Base-by-base conservation (phyloP, 2,113 vertebrate genomes). In the Syrmaticus mikado region DNA sequence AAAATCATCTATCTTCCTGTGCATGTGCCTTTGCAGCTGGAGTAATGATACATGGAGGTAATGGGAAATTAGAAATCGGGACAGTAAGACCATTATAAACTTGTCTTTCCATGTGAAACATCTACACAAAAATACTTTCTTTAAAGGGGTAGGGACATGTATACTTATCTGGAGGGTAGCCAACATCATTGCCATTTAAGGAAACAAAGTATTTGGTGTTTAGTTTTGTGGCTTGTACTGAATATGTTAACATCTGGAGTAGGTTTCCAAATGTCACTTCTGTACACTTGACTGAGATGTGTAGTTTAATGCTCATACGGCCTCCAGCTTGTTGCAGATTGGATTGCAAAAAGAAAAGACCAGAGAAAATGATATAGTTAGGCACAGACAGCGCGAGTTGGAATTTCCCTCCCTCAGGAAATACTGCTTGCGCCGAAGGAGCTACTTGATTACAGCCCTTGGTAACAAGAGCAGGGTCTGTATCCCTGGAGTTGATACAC, bases 321-420 rank as follows among this genome's bases (percentile, higher is more conserved):
- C 91, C 67, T 89, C 74, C 64, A 90, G 87, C 94, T 81, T 90
- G 48, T 73, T 88, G 50, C 58, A 70, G 66, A 88, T 89, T 70
- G 45, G 60, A 87, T 46, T 67, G 75, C 57, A 87, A 67, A 78
- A 73, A 48, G 24, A 57, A 94, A 93, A 91, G 76, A 80, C 52
- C 77, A 67, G 68, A 32, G 65, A 82, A 57, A 40, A 66, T 84
- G 80, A 93, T 58, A 65, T 3, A 72, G 24, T 95, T 75, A 45
- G 92, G 74, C 61, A 65, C 13, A 50, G 70, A 55, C 65, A 87
- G 60, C 65, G 45, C 10, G 53, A 70, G 65, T 36, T 41, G 58
- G 70, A 73, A 61, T 84, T 90, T 76, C 34, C 12, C 58, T 84
- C 89, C 62, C 36, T 45, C 52, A n/a, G 61, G 55, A 75, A 61